These are phyloP conservation scores for Dendropsophus ebraccatus DNA, from an alignment of 2,113 vertebrate genomes.

Conservation along the genomic window DNA sequence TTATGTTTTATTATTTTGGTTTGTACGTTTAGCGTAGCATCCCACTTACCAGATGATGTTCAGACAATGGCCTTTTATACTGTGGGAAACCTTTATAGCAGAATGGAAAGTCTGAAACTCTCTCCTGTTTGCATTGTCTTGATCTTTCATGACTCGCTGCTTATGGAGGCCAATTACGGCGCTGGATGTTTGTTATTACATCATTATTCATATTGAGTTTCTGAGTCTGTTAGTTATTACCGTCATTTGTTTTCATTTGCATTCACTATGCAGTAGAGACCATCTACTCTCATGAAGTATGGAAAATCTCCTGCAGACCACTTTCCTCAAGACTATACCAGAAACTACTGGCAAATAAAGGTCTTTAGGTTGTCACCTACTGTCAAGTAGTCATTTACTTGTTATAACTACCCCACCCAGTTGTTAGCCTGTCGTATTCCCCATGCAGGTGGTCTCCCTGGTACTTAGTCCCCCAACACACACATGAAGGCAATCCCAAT, in stretches of 20 bases:
- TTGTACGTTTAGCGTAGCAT: background rate
- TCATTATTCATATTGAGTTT: background rate
- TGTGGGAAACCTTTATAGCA: background rate
- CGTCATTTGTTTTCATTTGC: background rate
- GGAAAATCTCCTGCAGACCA: too few relatives aligned
- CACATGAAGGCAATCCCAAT: too few relatives aligned
- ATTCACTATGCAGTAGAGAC: background rate
- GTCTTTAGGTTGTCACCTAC: too few relatives aligned
- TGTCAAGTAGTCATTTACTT: too few relatives aligned
- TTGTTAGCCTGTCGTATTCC: too few relatives aligned
- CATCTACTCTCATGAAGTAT: background rate
- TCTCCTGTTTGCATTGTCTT: background rate
- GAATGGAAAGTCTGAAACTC: background rate
- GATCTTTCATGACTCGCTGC: background rate
- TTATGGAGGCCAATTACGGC: background rate
- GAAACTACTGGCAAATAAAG: too few relatives aligned
- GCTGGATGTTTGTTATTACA: background rate
- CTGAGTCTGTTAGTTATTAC: background rate
- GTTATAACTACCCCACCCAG: too few relatives aligned
- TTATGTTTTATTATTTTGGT: background rate
- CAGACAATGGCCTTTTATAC: slow-evolving; percentile 7
- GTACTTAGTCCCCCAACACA: too few relatives aligned
- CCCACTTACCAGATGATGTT: background rate
- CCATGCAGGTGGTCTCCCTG: too few relatives aligned
- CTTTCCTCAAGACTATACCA: too few relatives aligned